A percentile compares a stretch with the other conserved stretches of the same genome.
phyloP scores from a whole-genome alignment of 2,113 vertebrate genomes.

The Dascyllus trimaculatus region DNA sequence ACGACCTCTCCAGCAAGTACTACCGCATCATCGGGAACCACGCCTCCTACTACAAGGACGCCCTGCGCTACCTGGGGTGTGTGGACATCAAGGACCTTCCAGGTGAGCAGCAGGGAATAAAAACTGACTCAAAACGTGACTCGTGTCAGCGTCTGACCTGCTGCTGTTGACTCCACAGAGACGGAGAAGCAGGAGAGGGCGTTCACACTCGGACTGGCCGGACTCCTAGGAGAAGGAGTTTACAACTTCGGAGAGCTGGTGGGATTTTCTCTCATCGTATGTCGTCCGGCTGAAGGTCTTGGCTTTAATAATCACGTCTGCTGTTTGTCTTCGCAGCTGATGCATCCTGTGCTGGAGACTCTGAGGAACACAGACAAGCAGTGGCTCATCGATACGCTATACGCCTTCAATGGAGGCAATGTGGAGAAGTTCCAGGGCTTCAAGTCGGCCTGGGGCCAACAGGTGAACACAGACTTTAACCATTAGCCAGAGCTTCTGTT shows the following conservation, averaged over 20 bases:
- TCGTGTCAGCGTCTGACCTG: neutral
- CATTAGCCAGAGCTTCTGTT: too few species aligned
- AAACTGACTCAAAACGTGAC: too few species aligned
- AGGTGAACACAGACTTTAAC: constrained; percentile 84
- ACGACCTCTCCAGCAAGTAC: constrained; percentile 98
- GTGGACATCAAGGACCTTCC: constrained; percentile 94
- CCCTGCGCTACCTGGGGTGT: constrained; percentile 94
- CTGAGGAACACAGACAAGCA: constrained; percentile 94
- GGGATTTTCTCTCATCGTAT: constrained; percentile 44
- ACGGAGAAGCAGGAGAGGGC: constrained; percentile 97
- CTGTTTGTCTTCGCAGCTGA: constrained; percentile 85
- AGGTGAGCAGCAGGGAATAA: constrained; percentile 77
- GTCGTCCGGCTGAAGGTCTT: neutral
- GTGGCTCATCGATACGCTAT: constrained; percentile 97
- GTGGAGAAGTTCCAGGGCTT: constrained; percentile 95
- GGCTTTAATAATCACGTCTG: neutral
- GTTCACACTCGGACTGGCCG: constrained; percentile 95
- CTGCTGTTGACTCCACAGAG: constrained; percentile 77
- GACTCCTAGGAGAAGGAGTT: constrained; percentile 95
- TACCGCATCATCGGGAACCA: constrained; percentile 97
- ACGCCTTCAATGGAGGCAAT: constrained; percentile 95
- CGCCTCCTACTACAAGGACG: constrained; percentile 95
- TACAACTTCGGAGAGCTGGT: constrained; percentile 99
- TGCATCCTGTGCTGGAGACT: constrained; percentile 97
- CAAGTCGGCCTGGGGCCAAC: constrained; percentile 95